Evolutionary conservation across 2,797 vertebrate species (phyloP).

Genomic region (Tapera naevia): DNA sequence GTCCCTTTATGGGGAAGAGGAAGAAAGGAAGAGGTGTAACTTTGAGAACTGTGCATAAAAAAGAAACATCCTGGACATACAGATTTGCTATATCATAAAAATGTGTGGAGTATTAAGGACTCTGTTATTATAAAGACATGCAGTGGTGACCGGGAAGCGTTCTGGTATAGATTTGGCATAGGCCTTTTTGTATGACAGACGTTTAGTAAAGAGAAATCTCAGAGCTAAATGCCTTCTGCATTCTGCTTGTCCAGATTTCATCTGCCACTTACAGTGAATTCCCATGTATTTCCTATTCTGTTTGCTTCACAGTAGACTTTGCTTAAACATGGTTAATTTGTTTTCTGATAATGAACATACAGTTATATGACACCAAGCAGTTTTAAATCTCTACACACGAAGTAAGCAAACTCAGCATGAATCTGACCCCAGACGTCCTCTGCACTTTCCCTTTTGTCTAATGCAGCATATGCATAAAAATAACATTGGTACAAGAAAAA

Average conservation of each 20-base stretch:
- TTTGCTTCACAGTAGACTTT: neutral
- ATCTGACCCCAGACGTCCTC: slow-evolving; percentile 5
- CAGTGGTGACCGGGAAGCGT: neutral
- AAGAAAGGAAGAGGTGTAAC: neutral
- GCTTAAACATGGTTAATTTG: neutral
- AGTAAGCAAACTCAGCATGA: slow-evolving; percentile 33
- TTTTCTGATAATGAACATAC: slow-evolving; percentile 28
- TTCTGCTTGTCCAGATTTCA: neutral
- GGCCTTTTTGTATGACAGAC: neutral
- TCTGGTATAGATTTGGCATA: neutral
- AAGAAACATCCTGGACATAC: neutral
- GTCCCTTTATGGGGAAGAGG: neutral
- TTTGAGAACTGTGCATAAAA: neutral
- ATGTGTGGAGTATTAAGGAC: neutral
- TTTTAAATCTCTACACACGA: slow-evolving; percentile 1
- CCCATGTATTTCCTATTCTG: neutral
- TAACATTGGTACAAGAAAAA: neutral
- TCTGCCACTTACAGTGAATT: neutral
- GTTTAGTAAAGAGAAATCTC: neutral
- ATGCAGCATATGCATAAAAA: slow-evolving; percentile 2
- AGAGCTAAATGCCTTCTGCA: neutral
- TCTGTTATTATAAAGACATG: neutral
- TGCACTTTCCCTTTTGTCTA: neutral
- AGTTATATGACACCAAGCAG: neutral
- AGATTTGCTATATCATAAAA: neutral